phyloP scores from a whole-genome alignment of 2,113 vertebrate species.

The Callopanchax toddi region DNA sequence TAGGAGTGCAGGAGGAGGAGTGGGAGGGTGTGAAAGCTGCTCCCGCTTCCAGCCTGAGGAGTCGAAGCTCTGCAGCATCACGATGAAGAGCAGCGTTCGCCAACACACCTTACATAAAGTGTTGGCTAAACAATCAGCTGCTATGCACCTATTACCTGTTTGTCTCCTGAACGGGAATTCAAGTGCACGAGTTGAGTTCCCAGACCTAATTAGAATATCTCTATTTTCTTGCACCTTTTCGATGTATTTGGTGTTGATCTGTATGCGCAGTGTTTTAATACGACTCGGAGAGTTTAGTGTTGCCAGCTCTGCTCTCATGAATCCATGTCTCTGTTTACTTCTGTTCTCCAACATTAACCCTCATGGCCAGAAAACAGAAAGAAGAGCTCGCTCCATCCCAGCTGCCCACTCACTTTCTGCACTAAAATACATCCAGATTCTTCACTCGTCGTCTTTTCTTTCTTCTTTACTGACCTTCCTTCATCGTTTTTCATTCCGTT shows the following conservation, averaged over 20 bases:
- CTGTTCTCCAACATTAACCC: constrained; percentile 31
- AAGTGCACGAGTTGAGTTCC: neutral
- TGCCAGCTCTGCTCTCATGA: constrained; percentile 29
- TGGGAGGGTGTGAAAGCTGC: constrained; percentile 57
- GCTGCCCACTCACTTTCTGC: constrained; percentile 42
- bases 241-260: neutral
- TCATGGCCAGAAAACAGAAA: constrained; percentile 20
- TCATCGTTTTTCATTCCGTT: constrained; percentile 12
- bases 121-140: constrained; percentile 45
- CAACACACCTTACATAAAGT: constrained; percentile 67
- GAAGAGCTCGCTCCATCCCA: constrained; percentile 21
- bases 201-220: neutral
- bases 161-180: neutral
- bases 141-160: constrained; percentile 13
- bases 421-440: neutral
- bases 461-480: constrained; percentile 2
- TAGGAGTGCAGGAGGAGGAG: constrained; percentile 65
- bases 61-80: constrained; percentile 30
- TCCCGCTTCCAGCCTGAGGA: constrained; percentile 33
- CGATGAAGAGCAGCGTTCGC: constrained; percentile 29
- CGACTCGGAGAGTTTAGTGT: constrained; percentile 12
- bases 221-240: neutral
- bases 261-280: constrained; percentile 1
- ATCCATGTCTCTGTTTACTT: constrained; percentile 19
- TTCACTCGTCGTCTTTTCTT: too few species aligned